Evolutionary conservation across 2,888 invertebrate genomes (phyloP), one percentile per base, ranked within the genome.

Genomic region (Dexiosoma caninum): DNA sequence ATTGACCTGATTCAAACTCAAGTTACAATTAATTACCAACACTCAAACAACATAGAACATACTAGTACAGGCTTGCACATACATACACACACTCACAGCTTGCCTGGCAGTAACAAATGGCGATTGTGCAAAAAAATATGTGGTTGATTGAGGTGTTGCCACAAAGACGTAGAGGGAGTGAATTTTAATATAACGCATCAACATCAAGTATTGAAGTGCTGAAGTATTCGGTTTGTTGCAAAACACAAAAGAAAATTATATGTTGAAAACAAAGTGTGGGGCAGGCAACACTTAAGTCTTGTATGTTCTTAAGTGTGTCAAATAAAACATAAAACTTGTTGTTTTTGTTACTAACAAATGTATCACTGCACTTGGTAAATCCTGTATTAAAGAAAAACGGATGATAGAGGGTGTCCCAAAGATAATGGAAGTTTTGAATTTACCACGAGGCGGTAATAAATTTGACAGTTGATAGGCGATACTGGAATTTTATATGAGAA

Each of bases 21-120:
- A 86, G 85, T 84, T 85, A 87, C 88, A 87, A 88, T 89, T 88
- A 89, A 88, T 89, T 88, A 88, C 84, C 83, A 83, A 72, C 85
- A 85, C 82, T 79, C 71, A 37, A 19, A 64, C 75, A 77, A 62
- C 27, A 53, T 49, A 55, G 19, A 53, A 49, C 30, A 51, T 42
- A 44, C 23, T 51, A 51, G 8, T 32, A n/a, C 27, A 37, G 19
- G 5, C 32, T 37, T 9, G n/a, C 12, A 16, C 12, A 30, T 12
- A 37, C 14, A 10, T 30, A 6, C 40, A 16, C 12, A 32, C 9
- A 21, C 40, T 30, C 19, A 16, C 35, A 8, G 0, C 14, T 37
- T 42, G 59, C 21, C 44, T 76, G 67, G 27, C 67, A 69, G 69
- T 55, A 80, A 71, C 70, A 75, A 76, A 80, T 60, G 70, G 37